Evolutionary conservation across 2,113 vertebrate genomes (phyloP).

Genomic region (Lipophrys pholis): DNA sequence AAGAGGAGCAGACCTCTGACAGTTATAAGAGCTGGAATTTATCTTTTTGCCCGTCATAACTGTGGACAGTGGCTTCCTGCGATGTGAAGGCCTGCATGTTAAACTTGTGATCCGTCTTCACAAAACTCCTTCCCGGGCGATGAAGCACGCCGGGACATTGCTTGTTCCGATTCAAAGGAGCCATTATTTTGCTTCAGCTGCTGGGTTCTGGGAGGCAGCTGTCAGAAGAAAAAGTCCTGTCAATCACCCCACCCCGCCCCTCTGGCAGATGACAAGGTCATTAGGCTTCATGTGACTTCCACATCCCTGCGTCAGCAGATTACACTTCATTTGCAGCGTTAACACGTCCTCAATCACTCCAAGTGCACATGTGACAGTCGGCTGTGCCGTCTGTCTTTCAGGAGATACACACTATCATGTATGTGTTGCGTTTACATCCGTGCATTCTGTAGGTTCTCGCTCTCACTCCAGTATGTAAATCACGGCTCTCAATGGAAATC

Average conservation of each 20-base stretch:
- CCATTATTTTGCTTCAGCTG: constrained; percentile 36
- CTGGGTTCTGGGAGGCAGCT: constrained; percentile 42
- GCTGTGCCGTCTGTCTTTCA: neutral
- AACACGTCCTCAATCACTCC: constrained; percentile 14
- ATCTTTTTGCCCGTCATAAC: constrained; percentile 35
- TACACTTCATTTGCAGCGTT: constrained; percentile 15
- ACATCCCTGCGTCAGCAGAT: constrained; percentile 52
- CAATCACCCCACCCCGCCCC: constrained; percentile 51
- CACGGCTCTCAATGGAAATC: constrained; percentile 32
- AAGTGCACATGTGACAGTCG: neutral
- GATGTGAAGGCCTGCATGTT: neutral
- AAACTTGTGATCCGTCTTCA: neutral
- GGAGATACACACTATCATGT: neutral
- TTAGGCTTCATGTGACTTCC: constrained; percentile 35
- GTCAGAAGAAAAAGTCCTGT: constrained; percentile 48
- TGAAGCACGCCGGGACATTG: constrained; percentile 19
- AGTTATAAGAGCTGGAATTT: constrained; percentile 32
- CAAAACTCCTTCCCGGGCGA: neutral
- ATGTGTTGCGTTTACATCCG: neutral
- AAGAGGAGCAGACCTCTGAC: constrained; percentile 31
- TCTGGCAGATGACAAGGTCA: constrained; percentile 61
- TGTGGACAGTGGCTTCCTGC: neutral
- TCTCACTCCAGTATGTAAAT: constrained; percentile 24
- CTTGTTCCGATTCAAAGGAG: constrained; percentile 26
- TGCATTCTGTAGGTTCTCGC: neutral